phyloP scores from a whole-genome alignment of 2,797 vertebrate species.

The Mionectes olivaceus region DNA sequence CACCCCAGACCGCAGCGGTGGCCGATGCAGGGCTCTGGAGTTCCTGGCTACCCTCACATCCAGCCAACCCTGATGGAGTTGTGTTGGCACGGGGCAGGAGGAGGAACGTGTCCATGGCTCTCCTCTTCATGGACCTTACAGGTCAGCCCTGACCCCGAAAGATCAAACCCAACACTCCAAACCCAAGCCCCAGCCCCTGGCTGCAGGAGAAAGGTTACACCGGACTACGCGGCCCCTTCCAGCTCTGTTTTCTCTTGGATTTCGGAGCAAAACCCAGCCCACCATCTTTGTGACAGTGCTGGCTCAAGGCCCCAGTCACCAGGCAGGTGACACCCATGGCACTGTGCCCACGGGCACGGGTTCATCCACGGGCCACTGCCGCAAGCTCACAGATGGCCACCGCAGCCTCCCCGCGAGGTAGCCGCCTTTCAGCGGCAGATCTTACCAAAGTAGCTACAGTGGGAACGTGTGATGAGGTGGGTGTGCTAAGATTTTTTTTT shows the following conservation, averaged over 20 bases:
- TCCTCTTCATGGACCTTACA: not conserved
- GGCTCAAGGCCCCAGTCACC: not conserved
- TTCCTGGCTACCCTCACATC: not conserved
- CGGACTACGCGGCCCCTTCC: not conserved
- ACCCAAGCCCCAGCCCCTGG: not conserved
- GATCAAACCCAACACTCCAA: not conserved
- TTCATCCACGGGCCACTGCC: not conserved
- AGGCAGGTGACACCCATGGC: not conserved
- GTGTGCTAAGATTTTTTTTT: slow-evolving; percentile 67
- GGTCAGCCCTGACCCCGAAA: not conserved
- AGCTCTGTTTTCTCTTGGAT: not conserved
- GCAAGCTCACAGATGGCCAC: slow-evolving; percentile 34
- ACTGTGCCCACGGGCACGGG: not conserved
- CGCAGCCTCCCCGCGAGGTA: not conserved
- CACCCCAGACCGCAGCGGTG: not conserved
- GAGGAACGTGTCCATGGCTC: not conserved
- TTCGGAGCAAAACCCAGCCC: not conserved
- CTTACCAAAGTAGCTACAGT: slow-evolving; percentile 38
- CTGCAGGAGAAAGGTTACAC: not conserved
- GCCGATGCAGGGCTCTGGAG: not conserved
- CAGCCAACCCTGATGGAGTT: not conserved
- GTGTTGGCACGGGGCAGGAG: not conserved
- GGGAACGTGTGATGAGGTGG: slow-evolving; percentile 69
- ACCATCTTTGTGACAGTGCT: not conserved
- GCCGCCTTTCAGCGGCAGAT: slow-evolving; percentile 26